Evolutionary conservation across 1,140 invertebrate genomes (phyloP), one percentile per base, ranked within the genome.

Genomic region (Lasaia peninsularis): DNA sequence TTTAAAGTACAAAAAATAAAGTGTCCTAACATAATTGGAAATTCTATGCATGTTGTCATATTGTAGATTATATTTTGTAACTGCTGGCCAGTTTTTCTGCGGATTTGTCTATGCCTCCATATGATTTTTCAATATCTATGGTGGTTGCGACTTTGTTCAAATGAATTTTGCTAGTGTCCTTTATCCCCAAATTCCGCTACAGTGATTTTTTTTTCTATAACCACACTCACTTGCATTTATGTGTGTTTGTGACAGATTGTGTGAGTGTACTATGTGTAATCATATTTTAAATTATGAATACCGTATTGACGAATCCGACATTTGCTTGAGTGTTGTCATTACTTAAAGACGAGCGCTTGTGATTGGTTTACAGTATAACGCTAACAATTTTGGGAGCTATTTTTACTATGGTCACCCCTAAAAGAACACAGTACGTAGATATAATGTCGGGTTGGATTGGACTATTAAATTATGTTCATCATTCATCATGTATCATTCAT

Each of bases 141-240:
- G 75, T 78, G 78, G 66, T 35, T 16, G 11, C 18, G 65, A 67
- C 68, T 37, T 11, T 31, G 24, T 14, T 40, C n/a, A 35, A 16
- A 49, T 14, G 20, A 40, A 21, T 48, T 28, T 21, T 48, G 40
- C 40, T 48, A 48, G 18, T 20, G 24, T 28, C 24, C 40, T 11
- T 48, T 21, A 11, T 2, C 40, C 18, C 16, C 1, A 21, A 48
- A 56, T 65, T 66, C 78, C 80, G 82, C 83, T 84, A 86, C 80
- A 86, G 76, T 86, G 69, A 80, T 85, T 75, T 77, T 73, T 69
- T 67, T 60, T 59, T 56, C 66, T 62, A 78, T 76, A 88, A 86
- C 85, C 85, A 88, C 85, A 88, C 85, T 88, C 85, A 88, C 85
- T 77, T 88, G 82, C 86, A 86, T 88, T 78, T 80, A 80, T 84